Evolutionary conservation across 2,888 invertebrate species (phyloP), one percentile per base, ranked within the genome.

Genomic region (Rosalia funebris): DNA sequence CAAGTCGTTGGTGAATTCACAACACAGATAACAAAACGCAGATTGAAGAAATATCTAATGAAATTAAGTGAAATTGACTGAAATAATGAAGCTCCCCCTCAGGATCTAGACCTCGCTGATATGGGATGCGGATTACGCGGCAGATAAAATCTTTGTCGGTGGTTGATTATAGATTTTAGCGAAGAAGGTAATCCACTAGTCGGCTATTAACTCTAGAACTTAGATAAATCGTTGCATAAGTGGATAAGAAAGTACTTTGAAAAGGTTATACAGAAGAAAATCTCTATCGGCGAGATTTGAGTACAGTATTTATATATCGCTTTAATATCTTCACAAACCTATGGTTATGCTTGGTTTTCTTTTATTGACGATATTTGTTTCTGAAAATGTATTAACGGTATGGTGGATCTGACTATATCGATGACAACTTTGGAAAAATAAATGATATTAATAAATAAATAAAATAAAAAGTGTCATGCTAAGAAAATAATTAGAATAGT

Each of bases 131-230:
- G 47, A 48, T 57, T 57, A 57, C 37, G 20, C 39, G 17, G 50
- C 7, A 56, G 66, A 63, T 63, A 60, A 65, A 60, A 62, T 65
- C 54, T 60, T 63, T 57, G 60, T 58, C 55, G 58, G 54, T 53
- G 54, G 61, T 63, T 66, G 63, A 63, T 66, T 63, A 63, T 66
- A 53, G 63, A 63, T 66, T 66, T 66, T 54, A 48, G 60, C 60
- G 42, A 55, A 60, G 62, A 57, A 65, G 56, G 52, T 64, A 64
- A 64, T 62, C 64, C 64, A 31, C 36, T 37, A 16, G 48, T 12
- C 11, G 37, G 48, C 19, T 36, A 48, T 48, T 48, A 36, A 48
- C 17, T 17, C 19, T 14, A 11, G 36, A 19, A 9, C 34, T 48
- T 48, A 48, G 16, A 48, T 48, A 19, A 48, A 48, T 48, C 37